Conservation (phyloP, 2,888 invertebrate genomes). For the Rhogogaster chlorosoma region DNA sequence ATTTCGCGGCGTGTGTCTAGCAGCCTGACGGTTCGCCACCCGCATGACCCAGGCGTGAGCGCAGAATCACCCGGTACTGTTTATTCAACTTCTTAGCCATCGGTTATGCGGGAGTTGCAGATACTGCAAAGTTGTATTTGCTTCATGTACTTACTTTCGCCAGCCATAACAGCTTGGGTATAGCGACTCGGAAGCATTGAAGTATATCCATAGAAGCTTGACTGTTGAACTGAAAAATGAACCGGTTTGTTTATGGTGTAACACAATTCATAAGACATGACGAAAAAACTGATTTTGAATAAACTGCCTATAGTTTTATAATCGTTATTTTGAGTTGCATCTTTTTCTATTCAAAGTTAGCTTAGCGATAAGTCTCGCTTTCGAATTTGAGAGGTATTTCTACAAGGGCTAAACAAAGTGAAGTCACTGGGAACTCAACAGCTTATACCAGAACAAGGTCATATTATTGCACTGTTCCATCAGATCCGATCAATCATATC, state of each 20-base stretch:
- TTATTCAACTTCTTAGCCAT: not conserved
- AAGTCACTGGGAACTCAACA: not conserved
- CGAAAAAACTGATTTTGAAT: too few relatives aligned
- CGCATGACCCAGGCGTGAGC: too few relatives aligned
- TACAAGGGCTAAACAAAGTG: not conserved
- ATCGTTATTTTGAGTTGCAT: not conserved
- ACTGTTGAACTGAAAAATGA: constrained; percentile 87
- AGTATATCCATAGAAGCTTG: constrained; percentile 96
- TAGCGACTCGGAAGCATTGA: constrained; percentile 94
- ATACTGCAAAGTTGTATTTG: not conserved
- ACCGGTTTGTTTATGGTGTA: constrained; percentile 40
- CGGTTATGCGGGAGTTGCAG: not conserved
- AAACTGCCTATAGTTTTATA: not conserved
- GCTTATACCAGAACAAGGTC: not conserved
- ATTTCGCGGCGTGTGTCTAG: too few relatives aligned
- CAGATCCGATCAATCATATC: not conserved
- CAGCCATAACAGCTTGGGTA: constrained; percentile 97
- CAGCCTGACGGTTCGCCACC: too few relatives aligned
- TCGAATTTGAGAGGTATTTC: not conserved
- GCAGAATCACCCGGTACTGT: too few relatives aligned
- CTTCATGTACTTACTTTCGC: constrained; percentile 87
- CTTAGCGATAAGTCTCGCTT: not conserved
- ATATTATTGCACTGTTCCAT: not conserved
- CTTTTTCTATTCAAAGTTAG: not conserved
- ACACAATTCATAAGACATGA: not conserved